Evolutionary conservation across 2,113 vertebrate genomes (phyloP).

Genomic region (Promerops cafer): DNA sequence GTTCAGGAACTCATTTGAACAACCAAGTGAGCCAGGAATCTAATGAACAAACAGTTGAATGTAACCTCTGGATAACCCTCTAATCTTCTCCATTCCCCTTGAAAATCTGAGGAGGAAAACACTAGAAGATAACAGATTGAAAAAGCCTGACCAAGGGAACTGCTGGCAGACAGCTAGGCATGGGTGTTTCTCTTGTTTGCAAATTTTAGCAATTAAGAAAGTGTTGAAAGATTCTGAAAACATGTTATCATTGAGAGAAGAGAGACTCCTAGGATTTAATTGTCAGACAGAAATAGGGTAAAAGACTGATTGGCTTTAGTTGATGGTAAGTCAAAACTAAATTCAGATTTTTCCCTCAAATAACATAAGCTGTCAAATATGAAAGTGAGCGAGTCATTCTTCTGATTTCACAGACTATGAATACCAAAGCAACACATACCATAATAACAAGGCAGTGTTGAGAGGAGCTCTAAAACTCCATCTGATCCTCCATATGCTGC

Average conservation of each 20-base stretch:
- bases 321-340: neutral
- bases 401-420: neutral
- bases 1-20: neutral
- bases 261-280: neutral
- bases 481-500: neutral
- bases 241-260: constrained; percentile 17
- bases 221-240: constrained; percentile 55
- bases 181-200: neutral
- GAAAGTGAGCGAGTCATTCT: neutral
- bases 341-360: neutral
- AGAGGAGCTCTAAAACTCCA: constrained; percentile 1
- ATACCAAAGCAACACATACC: neutral
- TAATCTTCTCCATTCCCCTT: constrained; percentile 13
- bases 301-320: neutral
- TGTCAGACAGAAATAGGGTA: neutral
- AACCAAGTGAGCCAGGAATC: constrained; percentile 5
- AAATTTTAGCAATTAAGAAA: constrained; percentile 51
- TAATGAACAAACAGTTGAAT: neutral
- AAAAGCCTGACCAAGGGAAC: neutral
- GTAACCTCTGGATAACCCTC: constrained; percentile 8
- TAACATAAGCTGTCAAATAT: neutral
- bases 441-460: neutral
- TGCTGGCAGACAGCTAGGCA: neutral
- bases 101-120: constrained; percentile 4
- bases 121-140: neutral